Conservation (phyloP, 2,888 invertebrate genomes). For the Lasioglossum calceatum region DNA sequence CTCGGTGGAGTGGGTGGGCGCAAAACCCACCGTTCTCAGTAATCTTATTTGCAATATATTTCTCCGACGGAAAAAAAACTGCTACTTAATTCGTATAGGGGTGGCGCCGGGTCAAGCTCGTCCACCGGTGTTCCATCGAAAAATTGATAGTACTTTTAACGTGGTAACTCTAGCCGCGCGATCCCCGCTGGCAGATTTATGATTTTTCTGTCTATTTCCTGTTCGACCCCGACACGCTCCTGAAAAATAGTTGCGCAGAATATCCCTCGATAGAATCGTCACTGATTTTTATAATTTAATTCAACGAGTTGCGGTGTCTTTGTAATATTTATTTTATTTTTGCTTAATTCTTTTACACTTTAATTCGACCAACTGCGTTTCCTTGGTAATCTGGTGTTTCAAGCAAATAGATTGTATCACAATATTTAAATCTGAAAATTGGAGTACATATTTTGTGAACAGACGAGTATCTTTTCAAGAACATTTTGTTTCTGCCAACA, state of each 20-base stretch:
- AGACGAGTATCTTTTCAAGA: not conserved
- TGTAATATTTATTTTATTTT: not conserved
- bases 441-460: not conserved
- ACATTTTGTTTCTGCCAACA: not conserved
- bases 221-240: not conserved
- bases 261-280: not conserved
- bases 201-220: not conserved
- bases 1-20: conserved; percentile 42
- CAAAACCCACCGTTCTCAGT: conserved; percentile 72
- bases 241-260: not conserved
- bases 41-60: conserved; percentile 83
- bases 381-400: not conserved
- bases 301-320: too few species aligned
- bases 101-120: conserved; percentile 12
- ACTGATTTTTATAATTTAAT: too few species aligned
- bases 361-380: not conserved
- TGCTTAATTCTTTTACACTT: not conserved
- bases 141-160: conserved; percentile 43
- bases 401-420: too few species aligned
- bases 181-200: not conserved
- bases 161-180: not conserved
- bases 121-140: conserved; percentile 16
- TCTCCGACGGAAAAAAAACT: conserved; percentile 46
- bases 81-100: conserved; percentile 31
- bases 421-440: not conserved